phyloP scores from a whole-genome alignment of 2,888 invertebrate species.

The Oscheius onirici region DNA sequence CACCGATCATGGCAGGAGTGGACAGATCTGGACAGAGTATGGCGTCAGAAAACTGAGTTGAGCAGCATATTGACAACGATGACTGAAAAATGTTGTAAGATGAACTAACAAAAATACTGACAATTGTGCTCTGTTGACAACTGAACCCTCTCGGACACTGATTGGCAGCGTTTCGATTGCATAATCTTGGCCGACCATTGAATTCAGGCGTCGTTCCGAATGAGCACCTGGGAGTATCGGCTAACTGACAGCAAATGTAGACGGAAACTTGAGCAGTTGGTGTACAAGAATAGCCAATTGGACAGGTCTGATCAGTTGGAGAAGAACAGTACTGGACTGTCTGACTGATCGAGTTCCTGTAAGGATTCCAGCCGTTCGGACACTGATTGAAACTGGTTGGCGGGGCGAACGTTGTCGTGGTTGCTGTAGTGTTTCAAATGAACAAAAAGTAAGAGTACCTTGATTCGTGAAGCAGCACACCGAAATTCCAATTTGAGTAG shows the following conservation, averaged over 20 bases:
- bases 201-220: conserved; percentile 45
- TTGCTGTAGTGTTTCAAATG: neutral
- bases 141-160: conserved; percentile 62
- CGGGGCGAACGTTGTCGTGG: conserved; percentile 15
- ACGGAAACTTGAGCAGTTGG: conserved; percentile 42
- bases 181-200: conserved; percentile 54
- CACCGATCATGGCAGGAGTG: conserved; percentile 21
- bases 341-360: conserved; percentile 43
- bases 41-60: conserved; percentile 22
- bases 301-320: conserved; percentile 51
- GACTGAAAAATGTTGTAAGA: conserved; percentile 43
- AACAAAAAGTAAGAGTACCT: neutral
- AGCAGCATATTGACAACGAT: conserved; percentile 56
- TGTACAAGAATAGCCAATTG: conserved; percentile 57
- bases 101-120: conserved; percentile 28
- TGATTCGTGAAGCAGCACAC: conserved; percentile 61
- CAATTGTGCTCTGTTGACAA: conserved; percentile 63
- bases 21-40: conserved; percentile 18
- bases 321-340: conserved; percentile 44
- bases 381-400: conserved; percentile 33
- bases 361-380: conserved; percentile 59
- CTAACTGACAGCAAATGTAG: conserved; percentile 66
- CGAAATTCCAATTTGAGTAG: conserved; percentile 49
- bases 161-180: conserved; percentile 44
- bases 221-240: conserved; percentile 55